These are phyloP conservation scores for Bradypus variegatus DNA, from an alignment of 2,797 vertebrate species.

Conservation along the genomic window DNA sequence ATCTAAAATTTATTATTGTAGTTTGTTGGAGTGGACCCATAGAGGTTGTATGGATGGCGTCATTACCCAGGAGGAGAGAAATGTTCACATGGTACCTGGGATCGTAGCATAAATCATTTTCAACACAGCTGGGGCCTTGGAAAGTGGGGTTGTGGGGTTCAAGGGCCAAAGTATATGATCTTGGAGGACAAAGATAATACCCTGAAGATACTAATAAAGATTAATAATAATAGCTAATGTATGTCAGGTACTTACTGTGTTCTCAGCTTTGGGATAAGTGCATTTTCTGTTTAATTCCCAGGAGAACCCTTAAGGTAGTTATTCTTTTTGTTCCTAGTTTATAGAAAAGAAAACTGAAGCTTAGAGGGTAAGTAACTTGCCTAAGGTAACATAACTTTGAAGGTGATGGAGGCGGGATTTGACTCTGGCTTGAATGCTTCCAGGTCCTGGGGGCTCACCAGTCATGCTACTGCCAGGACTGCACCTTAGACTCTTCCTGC, in stretches of 20 bases:
- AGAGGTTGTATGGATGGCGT: neutral
- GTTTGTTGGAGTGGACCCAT: neutral
- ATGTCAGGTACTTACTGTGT: neutral
- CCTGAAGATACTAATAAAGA: neutral
- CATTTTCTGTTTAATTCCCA: neutral
- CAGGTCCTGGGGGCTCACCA: neutral
- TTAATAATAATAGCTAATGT: neutral
- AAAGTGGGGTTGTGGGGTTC: neutral
- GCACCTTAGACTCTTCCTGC: neutral
- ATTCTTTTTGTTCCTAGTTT: conserved; percentile 5
- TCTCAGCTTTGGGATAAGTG: conserved; percentile 2
- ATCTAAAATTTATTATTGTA: neutral
- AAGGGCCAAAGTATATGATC: neutral
- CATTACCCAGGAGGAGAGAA: neutral
- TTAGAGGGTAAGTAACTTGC: neutral
- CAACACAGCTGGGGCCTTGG: conserved; percentile 8
- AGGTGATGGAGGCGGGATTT: neutral
- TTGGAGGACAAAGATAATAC: conserved; percentile 10
- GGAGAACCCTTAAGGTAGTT: neutral
- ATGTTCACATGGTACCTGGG: neutral
- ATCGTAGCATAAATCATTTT: conserved; percentile 4
- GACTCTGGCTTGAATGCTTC: neutral
- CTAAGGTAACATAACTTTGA: neutral
- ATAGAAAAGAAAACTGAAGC: neutral
- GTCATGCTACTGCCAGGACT: neutral